Conservation (phyloP, 2,113 vertebrate genomes). For the Monarcha castaneiventris region DNA sequence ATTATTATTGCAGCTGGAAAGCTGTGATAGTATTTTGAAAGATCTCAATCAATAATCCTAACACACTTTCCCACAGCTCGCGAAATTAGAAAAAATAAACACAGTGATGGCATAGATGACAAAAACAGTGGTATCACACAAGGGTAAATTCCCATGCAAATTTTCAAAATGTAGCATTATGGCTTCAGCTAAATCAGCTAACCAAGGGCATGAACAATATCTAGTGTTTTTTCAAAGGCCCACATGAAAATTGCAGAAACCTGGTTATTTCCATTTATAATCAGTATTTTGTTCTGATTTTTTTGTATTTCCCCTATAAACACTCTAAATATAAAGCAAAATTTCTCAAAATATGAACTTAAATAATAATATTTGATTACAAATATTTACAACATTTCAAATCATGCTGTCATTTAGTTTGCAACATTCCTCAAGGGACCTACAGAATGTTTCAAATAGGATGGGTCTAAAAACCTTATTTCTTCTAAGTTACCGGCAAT, state of each 20-base stretch:
- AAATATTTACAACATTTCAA: background rate
- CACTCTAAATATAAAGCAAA: background rate
- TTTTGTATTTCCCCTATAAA: background rate
- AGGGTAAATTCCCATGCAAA: background rate
- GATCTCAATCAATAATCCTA: background rate
- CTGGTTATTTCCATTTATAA: background rate
- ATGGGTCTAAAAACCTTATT: background rate
- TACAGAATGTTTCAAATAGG: background rate
- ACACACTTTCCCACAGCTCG: background rate
- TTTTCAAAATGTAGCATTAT: background rate
- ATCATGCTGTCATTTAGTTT: background rate
- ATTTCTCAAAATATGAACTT: background rate
- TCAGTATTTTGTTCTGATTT: background rate
- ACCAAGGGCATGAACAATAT: background rate
- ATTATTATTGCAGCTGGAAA: background rate
- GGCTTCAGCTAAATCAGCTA: background rate
- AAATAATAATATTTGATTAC: background rate
- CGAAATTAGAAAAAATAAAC: background rate
- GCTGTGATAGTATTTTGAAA: background rate
- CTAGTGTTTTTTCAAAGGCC: background rate
- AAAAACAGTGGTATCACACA: background rate
- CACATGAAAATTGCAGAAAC: background rate
- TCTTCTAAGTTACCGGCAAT: background rate
- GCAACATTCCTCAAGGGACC: background rate
- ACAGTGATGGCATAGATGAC: background rate